A percentile compares a stretch with the other conserved stretches of the same genome.
phyloP scores from a whole-genome alignment of 2,113 vertebrate species.

The Protomyctophum bolini region DNA sequence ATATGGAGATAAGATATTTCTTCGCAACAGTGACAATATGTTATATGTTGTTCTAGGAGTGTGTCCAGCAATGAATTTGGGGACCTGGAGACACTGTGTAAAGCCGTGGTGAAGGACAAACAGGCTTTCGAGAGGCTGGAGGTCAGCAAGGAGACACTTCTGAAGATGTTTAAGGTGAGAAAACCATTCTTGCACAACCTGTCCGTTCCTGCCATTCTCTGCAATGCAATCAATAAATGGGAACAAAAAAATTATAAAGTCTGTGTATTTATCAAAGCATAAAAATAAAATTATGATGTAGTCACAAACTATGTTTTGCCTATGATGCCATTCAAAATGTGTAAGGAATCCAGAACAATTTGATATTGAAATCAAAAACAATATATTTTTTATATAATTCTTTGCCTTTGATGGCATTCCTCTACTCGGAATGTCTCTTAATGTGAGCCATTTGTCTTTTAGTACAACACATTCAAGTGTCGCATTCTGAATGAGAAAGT shows the following conservation, averaged over 20 bases:
- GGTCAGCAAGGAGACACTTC: slow-evolving; percentile 91
- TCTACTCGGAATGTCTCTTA: too few species aligned
- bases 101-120: slow-evolving; percentile 94
- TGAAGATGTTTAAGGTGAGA: slow-evolving; percentile 97
- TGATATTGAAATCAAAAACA: too few species aligned
- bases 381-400: too few species aligned
- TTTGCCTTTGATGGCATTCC: too few species aligned
- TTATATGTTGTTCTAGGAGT: slow-evolving; percentile 71
- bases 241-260: too few species aligned
- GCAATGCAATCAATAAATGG: too few species aligned
- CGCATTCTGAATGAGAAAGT: slow-evolving; percentile 98
- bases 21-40: too few species aligned
- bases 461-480: slow-evolving; percentile 99
- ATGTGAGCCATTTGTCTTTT: slow-evolving; percentile 43
- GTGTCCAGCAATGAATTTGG: slow-evolving; percentile 95
- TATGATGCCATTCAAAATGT: too few species aligned
- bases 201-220: background rate
- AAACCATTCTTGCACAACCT: background rate
- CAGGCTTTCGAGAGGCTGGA: slow-evolving; percentile 95
- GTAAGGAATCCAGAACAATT: too few species aligned
- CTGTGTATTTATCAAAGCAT: too few species aligned
- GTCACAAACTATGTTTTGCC: too few species aligned
- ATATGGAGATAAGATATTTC: background rate
- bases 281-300: too few species aligned
- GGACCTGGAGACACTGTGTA: slow-evolving; percentile 89